These are phyloP conservation scores for Parthenolecanium corni DNA, from an alignment of 2,888 invertebrate genomes.

Conservation along the genomic window DNA sequence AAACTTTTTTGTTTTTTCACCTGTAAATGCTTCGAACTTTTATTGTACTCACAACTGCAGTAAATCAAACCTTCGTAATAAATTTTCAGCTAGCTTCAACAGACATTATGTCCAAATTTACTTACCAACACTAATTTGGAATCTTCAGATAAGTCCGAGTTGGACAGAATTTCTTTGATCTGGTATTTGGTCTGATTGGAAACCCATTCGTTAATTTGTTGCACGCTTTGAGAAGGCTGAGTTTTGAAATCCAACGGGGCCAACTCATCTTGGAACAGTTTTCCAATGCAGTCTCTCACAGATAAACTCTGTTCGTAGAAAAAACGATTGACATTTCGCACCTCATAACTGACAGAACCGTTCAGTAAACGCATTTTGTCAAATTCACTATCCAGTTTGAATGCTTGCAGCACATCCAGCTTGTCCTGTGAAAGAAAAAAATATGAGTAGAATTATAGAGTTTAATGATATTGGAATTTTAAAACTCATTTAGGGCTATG, in stretches of 20 bases:
- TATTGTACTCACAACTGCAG: no score
- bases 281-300: slow-evolving; percentile 54
- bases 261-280: slow-evolving; percentile 45
- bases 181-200: slow-evolving; percentile 59
- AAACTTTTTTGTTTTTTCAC: no score
- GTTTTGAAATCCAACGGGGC: slow-evolving; percentile 47
- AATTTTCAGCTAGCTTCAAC: no score
- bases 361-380: slow-evolving; percentile 42
- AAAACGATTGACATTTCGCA: slow-evolving; percentile 63
- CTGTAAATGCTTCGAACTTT: no score
- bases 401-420: slow-evolving; percentile 58
- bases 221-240: slow-evolving; percentile 48
- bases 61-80: no score
- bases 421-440: slow-evolving; percentile 46
- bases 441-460: background rate
- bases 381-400: slow-evolving; percentile 56
- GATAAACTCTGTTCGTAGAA: slow-evolving; percentile 52
- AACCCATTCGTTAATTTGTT: slow-evolving; percentile 66
- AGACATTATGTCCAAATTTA: no score
- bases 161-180: slow-evolving; percentile 59
- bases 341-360: slow-evolving; percentile 54
- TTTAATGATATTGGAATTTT: background rate
- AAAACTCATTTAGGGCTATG: no score
- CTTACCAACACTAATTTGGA: slow-evolving; percentile 57
- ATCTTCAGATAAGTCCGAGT: slow-evolving; percentile 47